These are phyloP conservation scores for Leptocoma aspasia DNA, from an alignment of 2,113 vertebrate species.

Conservation along the genomic window DNA sequence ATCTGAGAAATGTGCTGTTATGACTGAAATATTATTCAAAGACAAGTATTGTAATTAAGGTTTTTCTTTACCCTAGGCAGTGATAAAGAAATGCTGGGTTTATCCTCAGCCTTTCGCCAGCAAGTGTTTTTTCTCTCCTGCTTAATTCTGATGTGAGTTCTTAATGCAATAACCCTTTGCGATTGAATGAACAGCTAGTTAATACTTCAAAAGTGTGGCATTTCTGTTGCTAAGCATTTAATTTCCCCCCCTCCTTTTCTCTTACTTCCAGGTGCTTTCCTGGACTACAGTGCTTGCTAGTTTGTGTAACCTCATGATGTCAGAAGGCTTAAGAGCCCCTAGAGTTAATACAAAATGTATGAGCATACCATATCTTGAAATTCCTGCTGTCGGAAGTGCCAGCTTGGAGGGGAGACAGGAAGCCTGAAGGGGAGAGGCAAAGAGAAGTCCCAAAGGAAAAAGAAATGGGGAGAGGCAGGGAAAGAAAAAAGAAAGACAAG, in stretches of 20 bases:
- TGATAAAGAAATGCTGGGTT: constrained; percentile 64
- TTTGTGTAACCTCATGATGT: constrained; percentile 50
- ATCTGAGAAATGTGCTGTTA: constrained; percentile 72
- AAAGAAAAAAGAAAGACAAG: neutral
- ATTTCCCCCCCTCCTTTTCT: neutral
- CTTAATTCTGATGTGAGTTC: constrained; percentile 64
- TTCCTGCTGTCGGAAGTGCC: constrained; percentile 24
- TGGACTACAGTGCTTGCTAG: neutral
- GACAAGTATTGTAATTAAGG: constrained; percentile 74
- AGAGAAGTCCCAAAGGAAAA: neutral
- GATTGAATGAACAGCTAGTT: constrained; percentile 60
- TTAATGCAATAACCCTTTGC: constrained; percentile 61
- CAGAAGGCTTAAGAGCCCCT: constrained; percentile 48
- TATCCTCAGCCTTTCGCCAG: constrained; percentile 58
- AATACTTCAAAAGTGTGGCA: constrained; percentile 55
- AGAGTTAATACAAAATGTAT: constrained; percentile 51
- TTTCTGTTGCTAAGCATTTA: constrained; percentile 61
- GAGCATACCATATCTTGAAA: neutral
- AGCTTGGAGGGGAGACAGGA: constrained; percentile 9
- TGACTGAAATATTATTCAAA: constrained; percentile 78
- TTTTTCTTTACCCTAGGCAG: constrained; percentile 70
- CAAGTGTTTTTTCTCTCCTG: neutral
- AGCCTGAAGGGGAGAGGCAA: constrained; percentile 7
- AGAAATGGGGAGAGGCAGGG: neutral
- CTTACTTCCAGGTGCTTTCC: constrained; percentile 40